These are phyloP conservation scores for Pegoplata infirma DNA, from an alignment of 2,888 invertebrate species.

Conservation along the genomic window DNA sequence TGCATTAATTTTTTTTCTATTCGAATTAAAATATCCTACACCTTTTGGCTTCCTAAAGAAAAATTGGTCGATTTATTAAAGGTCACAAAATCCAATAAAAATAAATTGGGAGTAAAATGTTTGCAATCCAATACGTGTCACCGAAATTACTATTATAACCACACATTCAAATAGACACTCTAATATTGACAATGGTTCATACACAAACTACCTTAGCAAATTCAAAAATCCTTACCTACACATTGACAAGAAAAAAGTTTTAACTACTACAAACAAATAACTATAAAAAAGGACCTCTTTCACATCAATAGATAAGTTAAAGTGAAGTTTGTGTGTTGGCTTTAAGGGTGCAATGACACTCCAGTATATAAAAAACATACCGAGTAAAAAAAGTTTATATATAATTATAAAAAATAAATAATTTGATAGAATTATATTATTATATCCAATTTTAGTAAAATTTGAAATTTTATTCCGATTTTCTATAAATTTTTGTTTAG, in stretches of 20 bases:
- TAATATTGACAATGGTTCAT: neutral
- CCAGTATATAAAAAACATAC: neutral
- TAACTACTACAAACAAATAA: slow-evolving; percentile 1
- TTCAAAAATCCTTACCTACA: neutral
- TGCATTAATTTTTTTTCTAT: too few species aligned
- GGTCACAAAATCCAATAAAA: slow-evolving; percentile 43
- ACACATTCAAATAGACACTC: slow-evolving; percentile 9
- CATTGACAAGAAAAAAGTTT: slow-evolving; percentile 8
- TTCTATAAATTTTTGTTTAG: too few species aligned
- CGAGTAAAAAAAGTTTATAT: too few species aligned
- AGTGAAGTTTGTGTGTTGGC: slow-evolving; percentile 17
- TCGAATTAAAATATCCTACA: too few species aligned
- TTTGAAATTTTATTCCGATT: too few species aligned
- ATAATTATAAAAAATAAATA: too few species aligned
- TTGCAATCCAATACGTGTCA: slow-evolving; percentile 38
- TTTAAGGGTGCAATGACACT: slow-evolving; percentile 37
- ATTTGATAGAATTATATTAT: too few species aligned
- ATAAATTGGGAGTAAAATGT: slow-evolving; percentile 48
- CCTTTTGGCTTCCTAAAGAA: too few species aligned
- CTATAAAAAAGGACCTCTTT: slow-evolving; percentile 17
- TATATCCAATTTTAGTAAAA: too few species aligned
- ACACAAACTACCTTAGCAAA: neutral
- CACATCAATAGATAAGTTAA: slow-evolving; percentile 7
- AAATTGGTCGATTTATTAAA: neutral
- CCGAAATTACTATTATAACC: slow-evolving; percentile 18